These are phyloP conservation scores for Ceratotherium simum DNA, from an alignment of 2,113 vertebrate genomes.

Conservation along the genomic window DNA sequence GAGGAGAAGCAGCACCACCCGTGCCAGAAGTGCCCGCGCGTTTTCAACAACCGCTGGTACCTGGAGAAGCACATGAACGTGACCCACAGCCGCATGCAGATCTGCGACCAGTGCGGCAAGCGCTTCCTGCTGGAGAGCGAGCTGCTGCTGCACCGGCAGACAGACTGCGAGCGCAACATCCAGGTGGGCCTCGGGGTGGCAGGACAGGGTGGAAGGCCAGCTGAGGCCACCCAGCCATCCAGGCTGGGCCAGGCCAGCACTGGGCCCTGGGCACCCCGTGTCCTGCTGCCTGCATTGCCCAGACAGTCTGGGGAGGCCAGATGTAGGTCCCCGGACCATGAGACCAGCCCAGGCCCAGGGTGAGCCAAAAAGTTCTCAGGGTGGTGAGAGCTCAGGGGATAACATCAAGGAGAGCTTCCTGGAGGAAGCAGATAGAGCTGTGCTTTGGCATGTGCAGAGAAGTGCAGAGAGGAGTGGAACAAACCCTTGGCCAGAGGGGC, in stretches of 20 bases:
- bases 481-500: background rate
- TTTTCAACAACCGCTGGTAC: conserved; percentile 99
- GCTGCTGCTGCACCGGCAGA: conserved; percentile 96
- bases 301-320: background rate
- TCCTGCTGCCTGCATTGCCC: background rate
- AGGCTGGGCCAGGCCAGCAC: background rate
- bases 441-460: background rate
- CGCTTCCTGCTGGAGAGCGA: conserved; percentile 97
- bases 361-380: background rate
- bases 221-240: background rate
- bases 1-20: conserved; percentile 97
- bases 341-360: background rate
- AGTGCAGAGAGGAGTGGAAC: background rate
- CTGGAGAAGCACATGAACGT: conserved; percentile 99
- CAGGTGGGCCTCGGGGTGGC: conserved; percentile 88
- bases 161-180: conserved; percentile 98
- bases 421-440: background rate
- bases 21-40: conserved; percentile 96
- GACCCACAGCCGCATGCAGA: conserved; percentile 98
- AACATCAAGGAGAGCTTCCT: background rate
- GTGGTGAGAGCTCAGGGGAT: background rate
- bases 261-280: background rate
- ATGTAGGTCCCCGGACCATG: background rate
- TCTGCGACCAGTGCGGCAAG: conserved; percentile 96
- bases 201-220: background rate